A percentile compares a stretch with the other conserved stretches of the same genome.
These are phyloP conservation scores for Diorhabda sublineata DNA, from an alignment of 1,140 invertebrate species.

Conservation along the genomic window DNA sequence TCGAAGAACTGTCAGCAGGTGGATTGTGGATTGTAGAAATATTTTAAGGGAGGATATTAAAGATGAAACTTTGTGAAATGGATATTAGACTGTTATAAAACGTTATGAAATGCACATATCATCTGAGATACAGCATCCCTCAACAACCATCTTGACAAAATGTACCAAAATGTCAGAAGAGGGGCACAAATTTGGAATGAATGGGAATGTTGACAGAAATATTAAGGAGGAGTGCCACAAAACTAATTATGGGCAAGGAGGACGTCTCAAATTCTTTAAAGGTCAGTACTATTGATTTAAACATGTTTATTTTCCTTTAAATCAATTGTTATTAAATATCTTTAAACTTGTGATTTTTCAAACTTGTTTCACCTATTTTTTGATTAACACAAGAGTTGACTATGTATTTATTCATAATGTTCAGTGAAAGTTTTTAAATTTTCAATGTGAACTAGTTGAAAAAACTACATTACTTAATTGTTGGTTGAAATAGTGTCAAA, in stretches of 20 bases:
- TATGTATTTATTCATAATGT: too few relatives aligned
- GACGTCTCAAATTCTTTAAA: slow-evolving; percentile 60
- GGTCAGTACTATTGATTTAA: slow-evolving; percentile 43
- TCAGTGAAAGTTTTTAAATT: too few relatives aligned
- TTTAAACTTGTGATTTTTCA: too few relatives aligned
- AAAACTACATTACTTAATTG: too few relatives aligned
- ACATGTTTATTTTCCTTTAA: too few relatives aligned
- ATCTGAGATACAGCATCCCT: slow-evolving; percentile 28
- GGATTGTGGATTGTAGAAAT: slow-evolving; percentile 33
- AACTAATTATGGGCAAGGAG: slow-evolving; percentile 47
- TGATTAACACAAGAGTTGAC: too few relatives aligned
- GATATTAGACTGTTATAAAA: slow-evolving; percentile 24
- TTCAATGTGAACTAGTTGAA: too few relatives aligned
- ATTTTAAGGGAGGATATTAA: slow-evolving; percentile 20
- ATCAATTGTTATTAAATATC: too few relatives aligned
- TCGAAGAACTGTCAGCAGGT: slow-evolving; percentile 41
- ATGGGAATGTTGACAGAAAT: slow-evolving; percentile 56
- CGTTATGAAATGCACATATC: slow-evolving; percentile 45
- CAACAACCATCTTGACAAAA: slow-evolving; percentile 52
- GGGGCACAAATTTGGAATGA: slow-evolving; percentile 60
- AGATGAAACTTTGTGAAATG: slow-evolving; percentile 33
- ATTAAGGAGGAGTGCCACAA: slow-evolving; percentile 39
- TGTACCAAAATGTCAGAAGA: slow-evolving; percentile 64
- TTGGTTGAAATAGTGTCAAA: too few relatives aligned
- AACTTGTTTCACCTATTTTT: too few relatives aligned